Evolutionary conservation across 2,113 vertebrate genomes (phyloP), one percentile per base, ranked within the genome.

Genomic region (Holacanthus passer): DNA sequence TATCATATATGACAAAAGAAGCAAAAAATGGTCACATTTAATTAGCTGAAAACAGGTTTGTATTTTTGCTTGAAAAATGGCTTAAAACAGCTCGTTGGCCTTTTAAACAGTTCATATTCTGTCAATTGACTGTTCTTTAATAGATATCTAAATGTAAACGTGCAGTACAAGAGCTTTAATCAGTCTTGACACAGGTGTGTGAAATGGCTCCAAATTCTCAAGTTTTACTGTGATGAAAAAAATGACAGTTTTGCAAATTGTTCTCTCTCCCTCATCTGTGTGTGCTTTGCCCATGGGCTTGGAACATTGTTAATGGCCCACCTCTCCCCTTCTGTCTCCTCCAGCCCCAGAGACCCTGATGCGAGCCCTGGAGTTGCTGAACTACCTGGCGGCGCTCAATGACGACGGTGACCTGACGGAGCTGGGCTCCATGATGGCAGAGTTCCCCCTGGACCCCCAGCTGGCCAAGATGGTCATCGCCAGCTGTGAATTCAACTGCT

Each of bases 391-490:
- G 77, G 97, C 98, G 73, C 96, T 99, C 92, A 99, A 99, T 79
- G 97, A 99, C 53, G 96, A 99, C 71, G 97, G 98, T 73, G 98
- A 99, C 91, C 94, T 99, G 94, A 99, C 98, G 4, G 97, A 99
- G 91, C 94, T 99, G 92, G 98, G 98, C 89, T 98, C 98, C 87
- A 99, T 99, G 97, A 99, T 99, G 98, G 98, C 98, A 22, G 98
- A 99, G 91, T 99, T 99, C 92, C 98, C 97, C 62, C 76, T 99
- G 87, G 97, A 99, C 94, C 98, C 98, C 75, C 97, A 99, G 87
- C 96, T 99, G 87, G 97, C 97, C 95, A 99, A 99, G 96, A 98
- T 99, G 97, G 97, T 99, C 95, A 99, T 99, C 91, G 97, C 97
- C 94, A 99, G 97, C 96, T 99, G 98, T 91, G 97, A 99, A 90